Percentiles rank a stretch among this genome's conserved stretches.
Evolutionary conservation across 1,140 invertebrate species (phyloP).

Genomic region (Yoshiicerus persimilis): DNA sequence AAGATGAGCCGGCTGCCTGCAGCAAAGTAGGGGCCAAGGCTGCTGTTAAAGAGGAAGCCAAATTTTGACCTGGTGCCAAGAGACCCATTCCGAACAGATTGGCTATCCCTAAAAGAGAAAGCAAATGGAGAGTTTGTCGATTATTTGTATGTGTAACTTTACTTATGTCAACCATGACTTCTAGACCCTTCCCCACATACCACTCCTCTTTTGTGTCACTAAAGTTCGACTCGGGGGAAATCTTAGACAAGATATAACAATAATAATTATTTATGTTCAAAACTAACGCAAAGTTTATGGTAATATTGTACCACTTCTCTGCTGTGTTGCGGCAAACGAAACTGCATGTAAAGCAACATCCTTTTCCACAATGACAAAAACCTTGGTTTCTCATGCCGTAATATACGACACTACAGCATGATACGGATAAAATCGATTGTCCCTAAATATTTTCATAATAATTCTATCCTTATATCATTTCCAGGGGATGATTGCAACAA

Average conservation of each 20-base stretch:
- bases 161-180: neutral
- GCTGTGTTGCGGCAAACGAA: too few relatives aligned
- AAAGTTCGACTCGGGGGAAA: neutral
- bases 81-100: conserved; percentile 45
- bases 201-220: neutral
- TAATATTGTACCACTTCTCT: too few relatives aligned
- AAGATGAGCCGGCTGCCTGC: conserved; percentile 25
- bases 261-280: neutral
- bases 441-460: too few relatives aligned
- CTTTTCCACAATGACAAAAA: too few relatives aligned
- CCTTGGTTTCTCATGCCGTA: too few relatives aligned
- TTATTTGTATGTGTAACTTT: neutral
- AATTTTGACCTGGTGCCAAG: conserved; percentile 52
- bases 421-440: too few relatives aligned
- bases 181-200: neutral
- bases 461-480: too few relatives aligned
- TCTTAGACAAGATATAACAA: neutral
- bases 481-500: too few relatives aligned
- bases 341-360: too few relatives aligned
- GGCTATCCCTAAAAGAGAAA: conserved; percentile 38
- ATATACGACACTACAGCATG: too few relatives aligned
- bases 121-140: neutral
- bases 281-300: too few relatives aligned
- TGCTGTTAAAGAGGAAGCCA: conserved; percentile 62
- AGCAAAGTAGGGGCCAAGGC: conserved; percentile 60